Conservation (phyloP, 2,113 vertebrate genomes). For the Geothlypis trichas region DNA sequence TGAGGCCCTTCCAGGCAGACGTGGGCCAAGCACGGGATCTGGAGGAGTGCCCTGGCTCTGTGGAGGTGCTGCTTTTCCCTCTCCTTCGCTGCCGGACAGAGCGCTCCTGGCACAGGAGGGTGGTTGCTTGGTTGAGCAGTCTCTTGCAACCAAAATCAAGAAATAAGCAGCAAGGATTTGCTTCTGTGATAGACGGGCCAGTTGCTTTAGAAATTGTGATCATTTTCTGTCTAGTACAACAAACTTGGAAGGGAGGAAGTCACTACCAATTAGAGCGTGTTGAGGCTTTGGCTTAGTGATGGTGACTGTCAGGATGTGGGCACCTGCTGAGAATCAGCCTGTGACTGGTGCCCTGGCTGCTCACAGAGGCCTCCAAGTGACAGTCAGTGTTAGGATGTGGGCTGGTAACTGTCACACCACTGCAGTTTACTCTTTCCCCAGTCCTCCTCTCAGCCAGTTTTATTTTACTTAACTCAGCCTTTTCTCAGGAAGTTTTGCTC, state of each 20-base stretch:
- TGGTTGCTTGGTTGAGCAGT: background rate
- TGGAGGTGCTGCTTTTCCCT: background rate
- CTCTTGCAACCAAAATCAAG: background rate
- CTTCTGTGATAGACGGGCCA: background rate
- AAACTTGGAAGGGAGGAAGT: background rate
- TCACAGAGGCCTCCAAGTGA: background rate
- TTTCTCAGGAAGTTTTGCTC: background rate
- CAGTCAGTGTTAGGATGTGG: background rate
- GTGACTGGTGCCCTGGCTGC: background rate
- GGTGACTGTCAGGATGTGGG: background rate
- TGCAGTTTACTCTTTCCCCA: background rate
- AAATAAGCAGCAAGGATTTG: background rate
- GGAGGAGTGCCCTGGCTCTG: background rate
- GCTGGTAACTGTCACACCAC: background rate
- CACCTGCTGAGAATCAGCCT: background rate
- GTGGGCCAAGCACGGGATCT: background rate
- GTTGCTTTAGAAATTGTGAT: background rate
- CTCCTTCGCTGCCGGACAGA: fast-evolving
- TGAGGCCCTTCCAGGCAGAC: slow-evolving; percentile 4
- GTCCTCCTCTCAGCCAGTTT: background rate
- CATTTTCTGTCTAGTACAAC: background rate
- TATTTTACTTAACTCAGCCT: background rate
- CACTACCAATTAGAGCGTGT: background rate
- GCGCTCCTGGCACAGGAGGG: background rate
- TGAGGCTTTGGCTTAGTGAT: background rate